phyloP scores from a whole-genome alignment of 2,797 vertebrate genomes.

The Platyrinchus mystaceus region DNA sequence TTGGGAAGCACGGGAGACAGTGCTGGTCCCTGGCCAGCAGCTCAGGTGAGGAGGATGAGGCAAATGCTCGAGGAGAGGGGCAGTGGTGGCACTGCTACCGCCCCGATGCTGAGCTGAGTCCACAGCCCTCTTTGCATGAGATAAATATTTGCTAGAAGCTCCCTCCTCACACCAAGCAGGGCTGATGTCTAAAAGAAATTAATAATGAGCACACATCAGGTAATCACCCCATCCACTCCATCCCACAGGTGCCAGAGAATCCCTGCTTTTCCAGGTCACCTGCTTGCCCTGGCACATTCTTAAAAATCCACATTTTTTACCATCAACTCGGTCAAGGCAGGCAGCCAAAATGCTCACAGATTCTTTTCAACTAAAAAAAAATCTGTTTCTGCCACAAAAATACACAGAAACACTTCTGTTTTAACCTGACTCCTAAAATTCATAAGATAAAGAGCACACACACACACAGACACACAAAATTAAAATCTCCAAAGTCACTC shows the following conservation, averaged over 20 bases:
- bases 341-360: not conserved
- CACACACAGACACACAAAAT: not conserved
- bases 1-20: not conserved
- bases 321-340: not conserved
- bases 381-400: not conserved
- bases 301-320: not conserved
- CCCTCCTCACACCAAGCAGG: not conserved
- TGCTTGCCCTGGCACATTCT: not conserved
- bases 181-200: not conserved
- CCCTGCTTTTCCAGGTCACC: not conserved
- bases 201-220: not conserved
- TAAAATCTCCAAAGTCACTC: not conserved
- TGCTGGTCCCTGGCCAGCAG: not conserved
- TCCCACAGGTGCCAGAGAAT: not conserved
- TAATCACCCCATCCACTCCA: not conserved
- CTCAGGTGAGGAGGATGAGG: not conserved
- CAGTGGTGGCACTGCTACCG: not conserved
- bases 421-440: not conserved
- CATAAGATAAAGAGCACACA: not conserved
- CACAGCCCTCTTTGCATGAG: rapidly evolving
- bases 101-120: not conserved
- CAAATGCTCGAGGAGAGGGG: not conserved
- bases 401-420: not conserved
- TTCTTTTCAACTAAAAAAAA: not conserved
- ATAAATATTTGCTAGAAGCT: not conserved